Percentiles rank a stretch among this genome's conserved stretches.
Conservation (phyloP, 1,140 invertebrate genomes). For the Meloidogyne exigua region DNA sequence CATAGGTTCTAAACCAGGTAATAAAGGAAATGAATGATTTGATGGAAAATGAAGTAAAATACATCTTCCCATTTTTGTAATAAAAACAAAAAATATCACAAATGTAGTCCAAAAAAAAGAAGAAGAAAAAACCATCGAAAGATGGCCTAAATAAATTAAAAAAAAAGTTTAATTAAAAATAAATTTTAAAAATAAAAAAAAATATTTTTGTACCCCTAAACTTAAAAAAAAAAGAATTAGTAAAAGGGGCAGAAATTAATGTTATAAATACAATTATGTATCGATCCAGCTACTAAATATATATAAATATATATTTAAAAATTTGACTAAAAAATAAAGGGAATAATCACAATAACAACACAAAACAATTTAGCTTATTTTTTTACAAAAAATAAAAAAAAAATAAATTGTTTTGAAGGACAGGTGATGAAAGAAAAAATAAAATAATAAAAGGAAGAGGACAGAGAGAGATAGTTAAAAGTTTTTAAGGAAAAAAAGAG, state of each 20-base stretch:
- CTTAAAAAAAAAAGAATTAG: too few relatives aligned
- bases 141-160: neutral
- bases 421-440: too few relatives aligned
- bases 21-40: constrained; percentile 24
- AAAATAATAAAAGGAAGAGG: neutral
- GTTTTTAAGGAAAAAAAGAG: neutral
- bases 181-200: neutral
- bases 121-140: neutral
- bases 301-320: too few relatives aligned
- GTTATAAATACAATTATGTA: too few relatives aligned
- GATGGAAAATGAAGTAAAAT: constrained; percentile 9
- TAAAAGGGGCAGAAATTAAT: too few relatives aligned
- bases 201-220: too few relatives aligned
- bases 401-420: neutral
- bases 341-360: neutral
- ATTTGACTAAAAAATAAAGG: too few relatives aligned
- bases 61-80: neutral
- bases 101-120: neutral
- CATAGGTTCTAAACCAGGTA: constrained; percentile 59
- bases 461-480: neutral
- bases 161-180: neutral
- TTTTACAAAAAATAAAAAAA: neutral
- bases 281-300: too few relatives aligned
- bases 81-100: neutral
- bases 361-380: neutral